These are phyloP conservation scores for Pseudomugil gertrudae DNA, from an alignment of 2,797 vertebrate species.

Conservation along the genomic window DNA sequence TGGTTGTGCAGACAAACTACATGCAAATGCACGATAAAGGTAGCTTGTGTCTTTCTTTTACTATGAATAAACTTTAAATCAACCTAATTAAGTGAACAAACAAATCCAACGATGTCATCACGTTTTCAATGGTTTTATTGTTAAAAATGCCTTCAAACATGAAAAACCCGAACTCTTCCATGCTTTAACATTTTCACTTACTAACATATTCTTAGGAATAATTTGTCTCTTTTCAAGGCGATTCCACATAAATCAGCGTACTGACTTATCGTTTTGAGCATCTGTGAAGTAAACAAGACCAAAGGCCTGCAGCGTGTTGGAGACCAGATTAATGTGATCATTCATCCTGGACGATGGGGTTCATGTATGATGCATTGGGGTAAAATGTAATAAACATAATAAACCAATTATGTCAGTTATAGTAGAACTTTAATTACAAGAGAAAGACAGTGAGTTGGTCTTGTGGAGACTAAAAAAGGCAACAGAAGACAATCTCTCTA, in stretches of 20 bases:
- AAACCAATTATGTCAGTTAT: conserved; percentile 11
- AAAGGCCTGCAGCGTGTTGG: conserved; percentile 17
- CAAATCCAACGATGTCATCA: background rate
- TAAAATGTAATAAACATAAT: background rate
- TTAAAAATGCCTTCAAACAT: conserved; percentile 67
- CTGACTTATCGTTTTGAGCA: conserved; percentile 5
- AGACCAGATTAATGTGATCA: background rate
- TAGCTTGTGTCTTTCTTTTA: background rate
- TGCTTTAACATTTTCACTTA: conserved; percentile 28
- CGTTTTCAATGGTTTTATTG: conserved; percentile 71
- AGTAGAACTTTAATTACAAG: conserved; percentile 27
- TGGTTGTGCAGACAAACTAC: conserved; percentile 31
- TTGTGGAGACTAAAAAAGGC: conserved; percentile 66
- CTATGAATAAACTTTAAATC: background rate
- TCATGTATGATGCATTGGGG: background rate
- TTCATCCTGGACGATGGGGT: background rate
- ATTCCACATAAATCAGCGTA: conserved; percentile 38
- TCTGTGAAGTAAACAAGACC: conserved; percentile 5
- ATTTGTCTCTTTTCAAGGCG: conserved; percentile 61
- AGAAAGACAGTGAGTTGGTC: conserved; percentile 63
- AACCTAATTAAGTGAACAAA: background rate
- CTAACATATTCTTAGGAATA: conserved; percentile 34
- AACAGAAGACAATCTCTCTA: conserved; percentile 48
- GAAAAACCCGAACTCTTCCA: conserved; percentile 28
- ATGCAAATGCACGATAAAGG: too few relatives aligned